phyloP scores from a whole-genome alignment of 2,888 invertebrate species.

The Gastracanthus pulcherrimus region DNA sequence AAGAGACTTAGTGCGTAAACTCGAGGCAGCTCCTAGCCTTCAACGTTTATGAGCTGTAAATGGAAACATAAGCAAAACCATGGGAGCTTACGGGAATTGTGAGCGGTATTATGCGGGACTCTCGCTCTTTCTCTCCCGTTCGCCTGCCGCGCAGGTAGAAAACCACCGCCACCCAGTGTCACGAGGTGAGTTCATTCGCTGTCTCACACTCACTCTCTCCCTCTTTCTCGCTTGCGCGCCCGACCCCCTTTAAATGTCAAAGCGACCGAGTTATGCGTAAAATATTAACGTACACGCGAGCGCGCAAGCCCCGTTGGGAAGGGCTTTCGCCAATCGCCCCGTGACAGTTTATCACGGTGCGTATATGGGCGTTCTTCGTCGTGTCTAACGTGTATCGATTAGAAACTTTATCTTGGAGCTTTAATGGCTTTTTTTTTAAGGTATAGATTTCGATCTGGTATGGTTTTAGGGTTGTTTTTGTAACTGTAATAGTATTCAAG shows the following conservation, averaged over 20 bases:
- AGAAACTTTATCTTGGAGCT: no score
- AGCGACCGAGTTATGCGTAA: not conserved
- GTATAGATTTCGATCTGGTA: no score
- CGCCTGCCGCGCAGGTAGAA: no score
- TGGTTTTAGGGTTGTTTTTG: no score
- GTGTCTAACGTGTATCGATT: constrained; percentile 4
- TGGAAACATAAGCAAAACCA: constrained; percentile 21
- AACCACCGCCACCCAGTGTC: no score
- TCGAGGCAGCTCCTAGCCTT: not conserved
- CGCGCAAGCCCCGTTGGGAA: not conserved
- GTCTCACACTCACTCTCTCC: not conserved
- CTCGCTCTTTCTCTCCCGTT: no score
- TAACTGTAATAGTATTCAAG: no score
- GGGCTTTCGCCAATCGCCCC: constrained; percentile 1
- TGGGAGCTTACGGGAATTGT: not conserved
- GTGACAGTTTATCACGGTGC: constrained; percentile 24
- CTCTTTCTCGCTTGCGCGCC: not conserved
- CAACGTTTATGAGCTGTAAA: constrained; percentile 26
- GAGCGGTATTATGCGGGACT: constrained; percentile 13
- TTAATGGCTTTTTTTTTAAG: no score
- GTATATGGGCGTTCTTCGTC: not conserved
- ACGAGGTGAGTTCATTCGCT: not conserved
- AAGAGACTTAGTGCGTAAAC: not conserved
- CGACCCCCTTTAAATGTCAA: constrained; percentile 8
- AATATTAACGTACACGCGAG: not conserved